Conservation (phyloP, 2,113 vertebrate genomes). For the Accipiter cooperii region DNA sequence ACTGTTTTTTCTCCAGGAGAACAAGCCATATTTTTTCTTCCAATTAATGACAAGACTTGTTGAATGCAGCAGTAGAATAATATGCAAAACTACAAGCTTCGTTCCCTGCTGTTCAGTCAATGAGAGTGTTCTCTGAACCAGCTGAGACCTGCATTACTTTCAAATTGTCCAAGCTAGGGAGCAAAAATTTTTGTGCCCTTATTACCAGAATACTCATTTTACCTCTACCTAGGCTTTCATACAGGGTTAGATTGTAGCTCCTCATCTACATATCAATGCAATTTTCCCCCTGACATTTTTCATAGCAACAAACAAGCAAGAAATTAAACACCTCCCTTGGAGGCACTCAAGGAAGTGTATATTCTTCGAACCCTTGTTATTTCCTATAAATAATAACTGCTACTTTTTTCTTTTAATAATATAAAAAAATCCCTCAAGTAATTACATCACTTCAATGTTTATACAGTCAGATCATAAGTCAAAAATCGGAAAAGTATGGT, state of each 20-base stretch:
- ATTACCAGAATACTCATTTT: not conserved
- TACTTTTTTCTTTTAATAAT: not conserved
- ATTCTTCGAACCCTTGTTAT: not conserved
- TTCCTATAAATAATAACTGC: not conserved
- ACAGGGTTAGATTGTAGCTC: not conserved
- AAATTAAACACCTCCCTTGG: not conserved
- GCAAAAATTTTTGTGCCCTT: not conserved
- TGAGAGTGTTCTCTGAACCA: not conserved
- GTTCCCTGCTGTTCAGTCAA: conserved; percentile 4
- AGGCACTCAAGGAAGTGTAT: accelerated
- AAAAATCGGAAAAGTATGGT: not conserved
- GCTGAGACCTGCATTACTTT: not conserved
- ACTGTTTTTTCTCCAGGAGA: not conserved
- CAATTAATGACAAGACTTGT: conserved; percentile 32
- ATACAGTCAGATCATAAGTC: not conserved
- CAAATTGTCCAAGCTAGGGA: not conserved
- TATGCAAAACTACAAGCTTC: not conserved
- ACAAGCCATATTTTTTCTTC: not conserved
- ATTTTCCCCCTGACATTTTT: not conserved
- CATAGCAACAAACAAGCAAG: not conserved
- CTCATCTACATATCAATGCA: not conserved
- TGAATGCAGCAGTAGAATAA: conserved; percentile 1
- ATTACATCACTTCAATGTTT: not conserved
- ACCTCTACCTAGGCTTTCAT: not conserved
- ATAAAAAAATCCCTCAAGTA: not conserved